Conservation (phyloP, 2,888 invertebrate species). For the Laothoe populi region DNA sequence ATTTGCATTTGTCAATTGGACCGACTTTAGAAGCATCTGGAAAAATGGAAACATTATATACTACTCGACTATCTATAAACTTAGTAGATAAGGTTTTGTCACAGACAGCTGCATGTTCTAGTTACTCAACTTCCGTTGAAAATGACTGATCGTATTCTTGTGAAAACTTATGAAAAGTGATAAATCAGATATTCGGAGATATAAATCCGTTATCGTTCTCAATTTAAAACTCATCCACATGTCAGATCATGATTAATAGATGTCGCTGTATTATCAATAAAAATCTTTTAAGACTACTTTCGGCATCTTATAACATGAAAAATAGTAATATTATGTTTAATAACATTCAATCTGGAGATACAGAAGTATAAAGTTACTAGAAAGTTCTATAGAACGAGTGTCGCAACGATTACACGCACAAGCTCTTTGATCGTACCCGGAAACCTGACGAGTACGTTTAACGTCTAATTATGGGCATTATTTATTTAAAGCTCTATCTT, state of each 20-base stretch:
- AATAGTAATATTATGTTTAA: background rate
- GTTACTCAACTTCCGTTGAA: background rate
- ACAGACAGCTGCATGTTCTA: background rate
- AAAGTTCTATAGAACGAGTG: constrained; percentile 36
- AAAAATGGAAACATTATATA: background rate
- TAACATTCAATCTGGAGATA: constrained; percentile 17
- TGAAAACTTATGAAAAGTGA: background rate
- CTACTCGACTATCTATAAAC: background rate
- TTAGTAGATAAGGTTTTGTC: background rate
- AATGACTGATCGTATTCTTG: background rate
- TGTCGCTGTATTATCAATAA: background rate
- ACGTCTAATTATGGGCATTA: constrained; percentile 25
- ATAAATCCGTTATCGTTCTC: background rate
- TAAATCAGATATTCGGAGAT: background rate
- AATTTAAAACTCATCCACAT: background rate
- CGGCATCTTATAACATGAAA: too few species aligned
- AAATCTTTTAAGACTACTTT: background rate
- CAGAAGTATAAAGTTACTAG: constrained; percentile 25
- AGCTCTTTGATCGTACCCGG: constrained; percentile 26
- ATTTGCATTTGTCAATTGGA: background rate
- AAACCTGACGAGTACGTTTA: constrained; percentile 28
- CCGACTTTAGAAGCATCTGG: background rate
- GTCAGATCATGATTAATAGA: background rate
- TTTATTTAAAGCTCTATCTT: constrained; percentile 31
- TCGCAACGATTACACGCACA: constrained; percentile 36